Base-by-base conservation (phyloP, 1,140 invertebrate genomes). In the Hydropsyche tenuis region DNA sequence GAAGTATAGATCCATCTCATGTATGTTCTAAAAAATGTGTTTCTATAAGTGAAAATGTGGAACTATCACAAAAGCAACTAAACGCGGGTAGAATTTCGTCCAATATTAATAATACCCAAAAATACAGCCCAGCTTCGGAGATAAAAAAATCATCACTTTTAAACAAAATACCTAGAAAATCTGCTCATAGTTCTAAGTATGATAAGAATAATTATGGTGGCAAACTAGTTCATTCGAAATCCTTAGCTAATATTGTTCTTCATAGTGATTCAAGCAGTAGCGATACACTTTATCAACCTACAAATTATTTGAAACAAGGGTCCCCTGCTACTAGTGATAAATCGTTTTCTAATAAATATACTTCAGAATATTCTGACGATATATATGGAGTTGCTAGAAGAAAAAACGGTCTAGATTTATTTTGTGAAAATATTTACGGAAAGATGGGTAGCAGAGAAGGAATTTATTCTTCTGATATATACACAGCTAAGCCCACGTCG, bases 141-240 rank as follows among this genome's bases (percentile, higher is more conserved):
- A 16, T 46, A 16, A 74, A 74, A 65, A 70, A 70, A 48, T 16
- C n/a, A 18, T 23, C 72, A n/a, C 23, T 30, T 11, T 2, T 30
- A 7, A 37, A 46, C 18, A 73, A 73, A 73, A 42, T 56, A 6
- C 7, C 66, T 16, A 14, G 83, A 56, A 84, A 84, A 69, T 77
- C 78, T n/a, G 81, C 82, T 73, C 78, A 80, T 64, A 80, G 83
- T 12, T 83, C 82, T 65, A 82, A 84, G 72, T 83, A 81, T 66
- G 83, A 84, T 53, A 82, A 83, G 23, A 69, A 71, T 14, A 46
- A n/a, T 63, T 71, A 63, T 48, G 45, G 53, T 43, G 60, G 51
- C 45, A 84, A 84, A 77, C 72, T 85, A 69, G 83, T 82, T 66
- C 83, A 84, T 75, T 85, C 84, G 0, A 85, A 85, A 76, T 85